Evolutionary conservation across 2,113 vertebrate genomes (phyloP), one percentile per base, ranked within the genome.

Genomic region (Bettongia penicillata): DNA sequence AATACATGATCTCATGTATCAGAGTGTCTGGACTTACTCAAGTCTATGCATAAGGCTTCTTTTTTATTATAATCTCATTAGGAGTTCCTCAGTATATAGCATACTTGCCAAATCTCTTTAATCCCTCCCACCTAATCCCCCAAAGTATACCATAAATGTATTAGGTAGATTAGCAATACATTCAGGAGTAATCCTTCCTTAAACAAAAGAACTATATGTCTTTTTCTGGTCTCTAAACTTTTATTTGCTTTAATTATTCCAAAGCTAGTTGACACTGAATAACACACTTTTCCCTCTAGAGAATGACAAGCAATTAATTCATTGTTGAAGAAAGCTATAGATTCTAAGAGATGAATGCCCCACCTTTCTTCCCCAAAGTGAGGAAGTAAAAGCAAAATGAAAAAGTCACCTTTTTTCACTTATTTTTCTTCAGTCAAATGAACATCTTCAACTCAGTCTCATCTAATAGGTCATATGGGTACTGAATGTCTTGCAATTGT

Each of bases 31-130:
- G 90, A 95, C 96, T 97, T 97, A 93, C 90, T 97, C 50, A 98
- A 95, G 89, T 77, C 93, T 61, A 50, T 84, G 51, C 16, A 97
- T 84, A 93, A 98, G 93, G n/a, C 23, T 97, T 47, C 0, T 1
- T 95, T 97, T 93, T 92, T 48, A 95, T 53, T 96, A 93, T 96
- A 98, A 98, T 97, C 94, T 98, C 61, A 94, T 96, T 98, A 98
- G 92, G 97, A 97, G 90, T 93, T 94, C 53, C 96, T 93, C 94
- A 94, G 96, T 98, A 98, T 97, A 97, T 94, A 91, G 96, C 97
- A 97, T 92, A 97, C 92, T 96, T 98, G 92, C 91, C 91, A 98
- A 98, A 98, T 97, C 77, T 95, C 84, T 97, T 98, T 98, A 97
- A 97, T 97, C 97, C 93, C n/a, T 98, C 96, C 47, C 94, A 96